Evolutionary conservation across 2,797 vertebrate species (phyloP).

Genomic region (Enteromius afrohamiltoni): DNA sequence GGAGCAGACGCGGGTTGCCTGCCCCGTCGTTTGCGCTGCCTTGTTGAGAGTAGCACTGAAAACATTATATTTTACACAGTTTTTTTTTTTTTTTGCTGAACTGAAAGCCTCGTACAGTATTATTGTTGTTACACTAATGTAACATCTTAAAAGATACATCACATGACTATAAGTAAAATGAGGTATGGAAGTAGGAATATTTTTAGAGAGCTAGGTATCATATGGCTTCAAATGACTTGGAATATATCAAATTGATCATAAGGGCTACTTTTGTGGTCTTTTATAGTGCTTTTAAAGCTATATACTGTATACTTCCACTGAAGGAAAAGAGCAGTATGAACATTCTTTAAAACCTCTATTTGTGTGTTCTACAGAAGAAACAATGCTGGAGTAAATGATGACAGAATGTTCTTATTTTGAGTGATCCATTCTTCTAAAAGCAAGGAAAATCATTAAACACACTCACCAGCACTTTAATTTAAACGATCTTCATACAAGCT

Average conservation of each 20-base stretch:
- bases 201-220: neutral
- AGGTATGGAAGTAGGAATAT: too few species aligned
- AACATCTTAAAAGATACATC: too few species aligned
- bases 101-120: too few species aligned
- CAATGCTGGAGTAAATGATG: neutral
- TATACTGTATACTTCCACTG: neutral
- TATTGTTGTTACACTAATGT: too few species aligned
- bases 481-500: neutral
- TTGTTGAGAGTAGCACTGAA: too few species aligned
- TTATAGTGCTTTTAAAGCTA: neutral
- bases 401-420: neutral
- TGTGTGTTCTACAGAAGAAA: neutral
- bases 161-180: neutral
- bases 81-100: too few species aligned
- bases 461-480: neutral
- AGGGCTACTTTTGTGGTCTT: neutral
- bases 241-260: neutral
- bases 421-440: neutral
- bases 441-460: neutral
- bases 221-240: neutral
- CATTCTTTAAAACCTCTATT: neutral
- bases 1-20: too few species aligned
- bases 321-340: neutral
- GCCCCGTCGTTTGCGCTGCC: too few species aligned
- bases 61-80: too few species aligned